Conservation (phyloP, 2,797 vertebrate genomes). For the Sandelia bainsii region DNA sequence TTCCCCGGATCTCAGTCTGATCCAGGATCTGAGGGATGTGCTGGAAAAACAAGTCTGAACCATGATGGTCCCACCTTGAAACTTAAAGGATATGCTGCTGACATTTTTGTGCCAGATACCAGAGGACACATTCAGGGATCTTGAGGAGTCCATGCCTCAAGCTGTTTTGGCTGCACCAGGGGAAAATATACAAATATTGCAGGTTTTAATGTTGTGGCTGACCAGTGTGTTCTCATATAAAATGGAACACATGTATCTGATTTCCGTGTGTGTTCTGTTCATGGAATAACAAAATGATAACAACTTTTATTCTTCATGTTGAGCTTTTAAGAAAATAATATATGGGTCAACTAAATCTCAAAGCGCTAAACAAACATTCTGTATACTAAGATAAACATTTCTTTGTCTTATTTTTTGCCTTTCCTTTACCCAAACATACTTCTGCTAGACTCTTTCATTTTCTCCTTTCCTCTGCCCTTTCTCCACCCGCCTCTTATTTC, state of each 20-base stretch:
- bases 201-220: not conserved
- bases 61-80: not conserved
- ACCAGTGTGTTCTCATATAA: not conserved
- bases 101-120: not conserved
- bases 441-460: conserved; percentile 16
- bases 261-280: not conserved
- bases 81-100: not conserved
- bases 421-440: conserved; percentile 15
- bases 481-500: conserved; percentile 39
- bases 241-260: not conserved
- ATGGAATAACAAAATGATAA: not conserved
- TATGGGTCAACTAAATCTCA: not conserved
- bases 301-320: not conserved
- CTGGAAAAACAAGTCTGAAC: not conserved
- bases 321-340: conserved; percentile 8
- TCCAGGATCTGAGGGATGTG: not conserved
- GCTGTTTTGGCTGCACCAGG: not conserved
- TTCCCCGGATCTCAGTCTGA: not conserved
- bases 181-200: no score
- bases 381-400: conserved; percentile 11
- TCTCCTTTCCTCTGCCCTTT: conserved; percentile 80
- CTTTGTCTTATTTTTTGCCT: not conserved
- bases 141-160: not conserved
- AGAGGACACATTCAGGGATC: not conserved
- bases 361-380: conserved; percentile 4